Base-by-base conservation (phyloP, 2,888 invertebrate species). In the Drosophila melanocephala region DNA sequence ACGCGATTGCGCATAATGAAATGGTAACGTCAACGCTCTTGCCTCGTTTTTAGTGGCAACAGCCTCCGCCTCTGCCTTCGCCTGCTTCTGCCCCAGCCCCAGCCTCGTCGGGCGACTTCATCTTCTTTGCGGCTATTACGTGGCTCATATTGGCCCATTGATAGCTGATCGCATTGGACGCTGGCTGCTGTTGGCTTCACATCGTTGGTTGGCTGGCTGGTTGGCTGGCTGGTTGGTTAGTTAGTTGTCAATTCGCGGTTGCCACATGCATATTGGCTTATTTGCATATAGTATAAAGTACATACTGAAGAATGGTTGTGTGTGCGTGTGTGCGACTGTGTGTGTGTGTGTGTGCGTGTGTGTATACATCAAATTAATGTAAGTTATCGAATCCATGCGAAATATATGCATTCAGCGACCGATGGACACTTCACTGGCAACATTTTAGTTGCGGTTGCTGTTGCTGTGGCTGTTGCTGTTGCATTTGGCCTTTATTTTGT, bases 301-400 rank as follows among this genome's bases (percentile, higher is more conserved):
- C 16, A 19, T 10, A 32, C 47, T 47, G 16, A 47, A 47, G 47
- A 26, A 47, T 2, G 26, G 16, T 5, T 60, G 35, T 53, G 26
- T 53, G 33, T 66, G 32, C 37, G 42, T 83, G 60, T 69, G 52
- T 66, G 51, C 26, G 26, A 26, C 26, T 47, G 32, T 3, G 33
- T 12, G 33, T 28, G 37, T 60, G 53, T 50, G 30, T 78, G 35
- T 56, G 22, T 19, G 3, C 9, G 19, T 44, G 53, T 79, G 81
- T 85, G 69, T 87, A 71, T 84, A 73, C 74, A 87, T 86, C 75
- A 89, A 87, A 89, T 89, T 87, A 89, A 87, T 89, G 89, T 77
- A 89, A 87, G 89, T 87, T 87, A 87, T 87, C 87, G 87, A 84
- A 86, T 72, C 79, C 84, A 81, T 87, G 87, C 73, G 87, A 87